Evolutionary conservation across 53 echinoderm and acorn worm species (phyloP), one percentile per base, ranked within the genome.

Genomic region (Holothuria scabra): DNA sequence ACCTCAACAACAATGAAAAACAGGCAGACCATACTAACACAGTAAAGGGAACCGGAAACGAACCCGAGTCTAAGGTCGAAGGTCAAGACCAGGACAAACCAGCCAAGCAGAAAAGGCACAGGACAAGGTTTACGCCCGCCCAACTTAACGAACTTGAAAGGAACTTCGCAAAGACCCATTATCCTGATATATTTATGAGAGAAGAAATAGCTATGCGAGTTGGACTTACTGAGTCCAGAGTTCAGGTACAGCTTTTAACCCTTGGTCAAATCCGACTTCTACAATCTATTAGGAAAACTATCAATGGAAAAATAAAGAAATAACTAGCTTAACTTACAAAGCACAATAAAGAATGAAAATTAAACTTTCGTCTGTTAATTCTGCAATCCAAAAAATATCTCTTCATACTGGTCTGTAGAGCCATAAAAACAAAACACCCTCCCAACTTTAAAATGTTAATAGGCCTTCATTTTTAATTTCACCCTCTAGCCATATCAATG

Each of bases 181-280:
- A 99, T 56, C 99, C 99, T 28, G 99, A 99, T 86, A 99, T 99
- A 71, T 99, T 99, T 66, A 99, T 99, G 99, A 81, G 99, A 66
- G 99, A 99, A 65, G 99, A 99, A 68, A 99, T 99, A 38, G 99
- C 99, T 57, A 99, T 99, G 99, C 81, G 99, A 69, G 99, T 99
- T 32, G 99, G 99, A n/a, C 89, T 99, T 24, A 94, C 94, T 10
- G 94, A 95, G 81, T 99, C 99, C 57, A 81, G 99, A 66, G 99
- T 97, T 22, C 99, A 99, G 99, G 99, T 99, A 83, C 74, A 88
- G 31, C 83, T 22, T 30, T 26, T 12, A 64, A 0, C 0, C 34
- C 21, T 70, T 34, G 19, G 37, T 18, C 41, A 35, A 28, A 12
- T 19, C 41, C 0, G 1, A 8, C 22, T 20, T 41, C 35, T 35